These are phyloP conservation scores for Emys orbicularis DNA, from an alignment of 2,797 vertebrate genomes.

Conservation along the genomic window DNA sequence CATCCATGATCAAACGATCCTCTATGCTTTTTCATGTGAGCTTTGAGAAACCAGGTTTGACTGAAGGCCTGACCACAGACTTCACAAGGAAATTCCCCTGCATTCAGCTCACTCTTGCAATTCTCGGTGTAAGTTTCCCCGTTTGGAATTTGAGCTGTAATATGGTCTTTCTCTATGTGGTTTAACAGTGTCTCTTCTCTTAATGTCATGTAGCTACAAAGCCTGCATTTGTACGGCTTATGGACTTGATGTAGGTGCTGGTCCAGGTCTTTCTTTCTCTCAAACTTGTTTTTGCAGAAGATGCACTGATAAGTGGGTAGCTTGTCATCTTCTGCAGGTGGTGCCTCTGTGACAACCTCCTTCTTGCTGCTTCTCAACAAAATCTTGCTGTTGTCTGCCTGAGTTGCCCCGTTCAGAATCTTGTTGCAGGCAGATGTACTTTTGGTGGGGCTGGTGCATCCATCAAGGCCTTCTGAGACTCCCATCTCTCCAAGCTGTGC, in stretches of 20 bases:
- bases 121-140: slow-evolving; percentile 78
- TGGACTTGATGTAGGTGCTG: slow-evolving; percentile 85
- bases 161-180: slow-evolving; percentile 94
- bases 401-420: slow-evolving; percentile 84
- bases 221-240: slow-evolving; percentile 89
- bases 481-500: slow-evolving; percentile 83
- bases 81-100: slow-evolving; percentile 90
- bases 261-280: slow-evolving; percentile 83
- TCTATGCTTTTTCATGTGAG: slow-evolving; percentile 96
- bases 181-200: slow-evolving; percentile 92
- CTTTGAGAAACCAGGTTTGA: slow-evolving; percentile 96
- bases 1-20: slow-evolving; percentile 94
- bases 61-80: slow-evolving; percentile 93
- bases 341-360: slow-evolving; percentile 63
- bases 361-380: slow-evolving; percentile 88
- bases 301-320: slow-evolving; percentile 77
- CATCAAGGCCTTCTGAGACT: slow-evolving; percentile 89
- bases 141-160: slow-evolving; percentile 85
- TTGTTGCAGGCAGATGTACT: slow-evolving; percentile 93
- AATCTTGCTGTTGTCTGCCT: slow-evolving; percentile 83
- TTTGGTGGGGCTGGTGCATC: slow-evolving; percentile 93
- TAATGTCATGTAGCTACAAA: slow-evolving; percentile 89
- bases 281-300: slow-evolving; percentile 86
- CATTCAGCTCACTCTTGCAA: slow-evolving; percentile 74
- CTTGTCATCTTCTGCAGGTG: background rate